phyloP scores from a whole-genome alignment of 2,797 vertebrate genomes.

The Rhynchonycteris naso region DNA sequence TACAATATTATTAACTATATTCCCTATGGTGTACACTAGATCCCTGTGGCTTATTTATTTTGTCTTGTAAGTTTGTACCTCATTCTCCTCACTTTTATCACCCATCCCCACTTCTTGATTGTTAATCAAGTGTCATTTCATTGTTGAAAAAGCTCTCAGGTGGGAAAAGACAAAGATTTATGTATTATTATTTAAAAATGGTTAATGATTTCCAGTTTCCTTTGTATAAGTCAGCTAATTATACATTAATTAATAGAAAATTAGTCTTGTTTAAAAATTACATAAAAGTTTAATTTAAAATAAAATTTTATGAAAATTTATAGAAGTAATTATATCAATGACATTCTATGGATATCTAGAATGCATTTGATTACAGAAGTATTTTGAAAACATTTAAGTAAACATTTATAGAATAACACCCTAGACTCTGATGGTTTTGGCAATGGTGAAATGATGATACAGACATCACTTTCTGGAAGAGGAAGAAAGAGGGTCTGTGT shows the following conservation, averaged over 20 bases:
- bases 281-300: not conserved
- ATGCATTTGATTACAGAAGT: not conserved
- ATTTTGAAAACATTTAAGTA: not conserved
- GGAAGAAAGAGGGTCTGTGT: not conserved
- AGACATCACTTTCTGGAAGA: not conserved
- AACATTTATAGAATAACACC: not conserved
- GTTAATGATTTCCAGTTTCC: not conserved
- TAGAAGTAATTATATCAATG: not conserved
- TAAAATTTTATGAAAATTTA: not conserved
- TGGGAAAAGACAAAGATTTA: not conserved
- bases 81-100: not conserved
- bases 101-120: not conserved
- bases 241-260: slow-evolving; percentile 35
- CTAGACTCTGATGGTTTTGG: not conserved
- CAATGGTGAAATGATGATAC: not conserved
- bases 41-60: not conserved
- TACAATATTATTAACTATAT: not conserved
- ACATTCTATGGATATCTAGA: not conserved
- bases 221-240: not conserved
- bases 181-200: not conserved
- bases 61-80: not conserved
- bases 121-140: not conserved
- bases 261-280: not conserved
- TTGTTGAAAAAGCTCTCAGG: not conserved
- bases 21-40: not conserved